phyloP scores from a whole-genome alignment of 2,113 vertebrate genomes.

The Proteles cristata region DNA sequence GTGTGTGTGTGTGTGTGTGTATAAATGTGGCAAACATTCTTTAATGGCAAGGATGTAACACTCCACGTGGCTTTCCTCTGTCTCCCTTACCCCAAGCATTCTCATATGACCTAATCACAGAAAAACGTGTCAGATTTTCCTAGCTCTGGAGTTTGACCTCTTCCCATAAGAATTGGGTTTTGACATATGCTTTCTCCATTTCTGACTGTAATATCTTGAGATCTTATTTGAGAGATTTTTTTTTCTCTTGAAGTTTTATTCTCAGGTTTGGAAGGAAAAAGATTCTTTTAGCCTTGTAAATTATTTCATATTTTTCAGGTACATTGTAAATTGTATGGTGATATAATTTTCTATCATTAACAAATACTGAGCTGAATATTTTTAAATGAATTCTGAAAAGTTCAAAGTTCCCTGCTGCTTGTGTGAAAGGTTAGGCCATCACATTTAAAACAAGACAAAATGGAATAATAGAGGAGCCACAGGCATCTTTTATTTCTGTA shows the following conservation, averaged over 20 bases:
- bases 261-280: constrained; percentile 53
- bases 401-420: constrained; percentile 75
- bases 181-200: constrained; percentile 63
- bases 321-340: constrained; percentile 42
- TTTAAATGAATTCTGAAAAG: constrained; percentile 68
- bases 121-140: constrained; percentile 48
- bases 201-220: constrained; percentile 56
- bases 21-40: constrained; percentile 10
- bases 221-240: constrained; percentile 54
- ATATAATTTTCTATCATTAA: constrained; percentile 67
- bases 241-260: constrained; percentile 60
- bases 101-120: constrained; percentile 64
- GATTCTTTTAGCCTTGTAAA: constrained; percentile 39
- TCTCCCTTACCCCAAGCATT: background rate
- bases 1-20: background rate
- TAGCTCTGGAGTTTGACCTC: constrained; percentile 65
- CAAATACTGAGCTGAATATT: constrained; percentile 74
- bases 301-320: constrained; percentile 36
- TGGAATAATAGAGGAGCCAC: constrained; percentile 66
- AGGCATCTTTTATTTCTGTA: constrained; percentile 73
- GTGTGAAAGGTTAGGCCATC: constrained; percentile 75
- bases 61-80: background rate
- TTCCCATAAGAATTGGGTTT: constrained; percentile 66
- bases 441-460: constrained; percentile 77
- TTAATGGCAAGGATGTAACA: background rate